phyloP scores from a whole-genome alignment of 2,888 invertebrate species.

The Microplitis deprimator region DNA sequence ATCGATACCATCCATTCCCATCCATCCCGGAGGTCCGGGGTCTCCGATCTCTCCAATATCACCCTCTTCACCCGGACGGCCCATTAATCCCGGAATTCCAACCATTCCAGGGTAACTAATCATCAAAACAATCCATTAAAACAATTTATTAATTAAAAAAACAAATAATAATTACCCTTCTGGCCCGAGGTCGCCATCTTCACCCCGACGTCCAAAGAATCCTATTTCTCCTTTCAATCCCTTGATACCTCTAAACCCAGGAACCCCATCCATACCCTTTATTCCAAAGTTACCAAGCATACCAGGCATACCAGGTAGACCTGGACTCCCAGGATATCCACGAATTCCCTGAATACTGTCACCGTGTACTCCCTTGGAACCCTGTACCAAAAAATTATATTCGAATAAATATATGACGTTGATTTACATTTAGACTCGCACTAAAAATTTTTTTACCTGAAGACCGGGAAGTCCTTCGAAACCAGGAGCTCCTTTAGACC shows the following conservation, averaged over 20 bases:
- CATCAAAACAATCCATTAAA: neutral
- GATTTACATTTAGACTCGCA: neutral
- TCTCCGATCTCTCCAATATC: slow-evolving; percentile 75
- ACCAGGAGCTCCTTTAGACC: slow-evolving; percentile 73
- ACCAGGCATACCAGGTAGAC: slow-evolving; percentile 74
- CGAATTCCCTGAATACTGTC: slow-evolving; percentile 73
- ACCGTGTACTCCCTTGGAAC: slow-evolving; percentile 71
- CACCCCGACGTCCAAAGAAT: slow-evolving; percentile 67
- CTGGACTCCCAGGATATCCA: slow-evolving; percentile 75
- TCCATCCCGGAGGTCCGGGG: slow-evolving; percentile 77
- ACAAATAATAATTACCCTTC: slow-evolving; percentile 57
- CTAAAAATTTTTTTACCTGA: slow-evolving; percentile 52
- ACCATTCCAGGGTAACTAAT: slow-evolving; percentile 62
- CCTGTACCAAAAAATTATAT: slow-evolving; percentile 52
- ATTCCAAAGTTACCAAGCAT: slow-evolving; percentile 62
- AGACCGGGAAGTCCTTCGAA: slow-evolving; percentile 73
- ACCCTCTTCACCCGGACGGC: slow-evolving; percentile 73
- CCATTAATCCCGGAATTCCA: slow-evolving; percentile 73
- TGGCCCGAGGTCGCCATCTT: slow-evolving; percentile 68
- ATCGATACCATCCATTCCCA: slow-evolving; percentile 72
- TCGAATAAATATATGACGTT: slow-evolving; percentile 11
- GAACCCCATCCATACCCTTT: slow-evolving; percentile 61
- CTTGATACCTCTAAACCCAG: slow-evolving; percentile 65
- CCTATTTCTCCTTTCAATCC: slow-evolving; percentile 69
- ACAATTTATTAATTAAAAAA: neutral